These are phyloP conservation scores for Amniataba percoides DNA, from an alignment of 2,797 vertebrate species.

Conservation along the genomic window DNA sequence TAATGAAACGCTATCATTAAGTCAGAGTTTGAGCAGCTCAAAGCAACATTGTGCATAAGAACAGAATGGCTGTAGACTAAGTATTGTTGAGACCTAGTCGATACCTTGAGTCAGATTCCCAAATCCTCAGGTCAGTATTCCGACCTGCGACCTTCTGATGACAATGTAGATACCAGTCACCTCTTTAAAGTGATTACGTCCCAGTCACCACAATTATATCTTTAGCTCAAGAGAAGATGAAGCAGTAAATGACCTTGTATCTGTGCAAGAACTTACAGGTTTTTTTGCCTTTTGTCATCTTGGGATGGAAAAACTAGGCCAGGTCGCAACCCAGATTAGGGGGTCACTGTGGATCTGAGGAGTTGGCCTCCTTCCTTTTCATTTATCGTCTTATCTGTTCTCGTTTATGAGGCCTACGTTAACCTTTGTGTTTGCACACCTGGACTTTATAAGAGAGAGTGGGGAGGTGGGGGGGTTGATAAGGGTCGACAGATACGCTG, in stretches of 20 bases:
- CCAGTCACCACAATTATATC: slow-evolving; percentile 3
- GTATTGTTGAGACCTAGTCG: neutral
- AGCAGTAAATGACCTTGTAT: slow-evolving; percentile 4
- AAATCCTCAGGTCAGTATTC: neutral
- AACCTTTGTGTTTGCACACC: slow-evolving; percentile 80
- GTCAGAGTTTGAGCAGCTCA: neutral
- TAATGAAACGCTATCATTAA: neutral
- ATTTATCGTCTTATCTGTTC: slow-evolving; percentile 70
- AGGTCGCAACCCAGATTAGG: slow-evolving; percentile 48
- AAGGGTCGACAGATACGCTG: slow-evolving; percentile 62
- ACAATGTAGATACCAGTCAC: slow-evolving; percentile 8
- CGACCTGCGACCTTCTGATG: slow-evolving; percentile 13
- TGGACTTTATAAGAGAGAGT: slow-evolving; percentile 72
- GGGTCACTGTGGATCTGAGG: slow-evolving; percentile 46
- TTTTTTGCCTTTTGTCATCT: slow-evolving; percentile 18
- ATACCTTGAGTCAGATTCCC: neutral
- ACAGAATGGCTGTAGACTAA: neutral
- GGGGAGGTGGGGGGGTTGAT: slow-evolving; percentile 42
- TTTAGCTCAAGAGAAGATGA: neutral
- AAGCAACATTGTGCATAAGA: slow-evolving; percentile 4
- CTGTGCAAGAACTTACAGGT: slow-evolving; percentile 3
- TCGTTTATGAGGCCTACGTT: slow-evolving; percentile 71
- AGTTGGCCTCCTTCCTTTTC: slow-evolving; percentile 47
- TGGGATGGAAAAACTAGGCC: slow-evolving; percentile 35
- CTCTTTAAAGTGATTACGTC: slow-evolving; percentile 9